Evolutionary conservation across 2,113 vertebrate species (phyloP), one percentile per base, ranked within the genome.

Genomic region (Tupaia chinensis): DNA sequence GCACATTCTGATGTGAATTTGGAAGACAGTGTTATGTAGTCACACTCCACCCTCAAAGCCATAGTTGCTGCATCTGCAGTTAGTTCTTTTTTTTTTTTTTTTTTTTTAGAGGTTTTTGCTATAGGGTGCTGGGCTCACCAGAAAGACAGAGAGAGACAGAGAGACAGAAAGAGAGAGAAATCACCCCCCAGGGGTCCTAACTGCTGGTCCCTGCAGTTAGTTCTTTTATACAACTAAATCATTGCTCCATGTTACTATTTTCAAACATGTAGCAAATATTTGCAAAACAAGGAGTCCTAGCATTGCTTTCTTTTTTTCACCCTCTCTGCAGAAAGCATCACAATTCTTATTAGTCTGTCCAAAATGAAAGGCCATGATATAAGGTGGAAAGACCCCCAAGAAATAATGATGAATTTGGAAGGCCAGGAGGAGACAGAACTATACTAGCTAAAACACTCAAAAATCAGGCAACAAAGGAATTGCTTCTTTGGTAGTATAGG

Each of bases 351-450:
- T n/a, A 68, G 34, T 69, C 29, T 60, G 61, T 87, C n/a, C 74
- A n/a, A 95, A 84, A 79, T 5, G 69, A 91, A 74, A 89, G 44
- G 54, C 44, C n/a, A 17, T 32, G 34, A 92, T 54, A 95, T 87
- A 72, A 32, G 89, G 7, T n/a, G 32, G 34, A 4, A 9, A 53
- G 10, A 54, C 60, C 60, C 89, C 86, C 58, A 89, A 60, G 58
- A 29, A 89, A 81, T 22, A 60, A 82, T 11, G 29, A 87, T 58
- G 5, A 44, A 58, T 93, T 89, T 95, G 90, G n/a, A 72, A 44
- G 92, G 65, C 84, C 12, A 95, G 91, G 27, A 90, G 32, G 91
- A 95, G 3, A 61, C 20, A n/a, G 44, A 72, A 69, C 86, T 86
- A 13, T 11, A 72, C 15, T 86, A 95, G 84, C 1, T 15, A 9